Conservation (phyloP, 2,797 vertebrate species). For the Cichlasoma orientale region DNA sequence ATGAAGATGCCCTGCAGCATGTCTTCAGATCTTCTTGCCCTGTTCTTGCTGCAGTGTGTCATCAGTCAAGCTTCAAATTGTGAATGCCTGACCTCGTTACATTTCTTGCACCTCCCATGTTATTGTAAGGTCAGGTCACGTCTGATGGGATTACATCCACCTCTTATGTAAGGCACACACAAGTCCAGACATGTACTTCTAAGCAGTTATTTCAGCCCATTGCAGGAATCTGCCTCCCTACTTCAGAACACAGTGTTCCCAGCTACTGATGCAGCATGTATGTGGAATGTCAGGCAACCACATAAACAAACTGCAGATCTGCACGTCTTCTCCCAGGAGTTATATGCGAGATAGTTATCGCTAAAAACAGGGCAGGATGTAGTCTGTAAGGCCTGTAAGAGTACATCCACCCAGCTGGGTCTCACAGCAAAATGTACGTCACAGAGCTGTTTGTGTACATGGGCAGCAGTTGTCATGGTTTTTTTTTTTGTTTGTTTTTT, state of each 20-base stretch:
- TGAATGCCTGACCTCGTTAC: slow-evolving; percentile 20
- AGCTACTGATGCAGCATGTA: slow-evolving; percentile 40
- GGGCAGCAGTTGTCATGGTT: background rate
- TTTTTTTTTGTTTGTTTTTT: background rate
- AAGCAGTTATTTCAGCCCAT: slow-evolving; percentile 11
- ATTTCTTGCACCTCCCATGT: slow-evolving; percentile 19
- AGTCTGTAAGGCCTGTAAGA: background rate
- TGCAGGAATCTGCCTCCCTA: slow-evolving; percentile 9
- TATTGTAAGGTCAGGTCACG: slow-evolving; percentile 36
- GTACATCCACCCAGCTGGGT: background rate
- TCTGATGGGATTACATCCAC: slow-evolving; percentile 39
- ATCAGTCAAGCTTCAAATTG: slow-evolving; percentile 16
- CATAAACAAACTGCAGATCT: slow-evolving; percentile 35
- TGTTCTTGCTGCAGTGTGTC: slow-evolving; percentile 27
- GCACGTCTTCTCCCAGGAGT: background rate
- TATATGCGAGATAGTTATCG: background rate
- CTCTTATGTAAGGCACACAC: slow-evolving; percentile 64
- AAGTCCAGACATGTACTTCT: slow-evolving; percentile 56
- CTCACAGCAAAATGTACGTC: background rate
- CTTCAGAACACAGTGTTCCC: slow-evolving; percentile 59
- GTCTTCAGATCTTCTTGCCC: background rate
- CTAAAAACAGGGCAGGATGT: background rate
- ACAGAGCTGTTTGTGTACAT: background rate
- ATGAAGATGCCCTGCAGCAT: background rate
- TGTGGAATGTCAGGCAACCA: slow-evolving; percentile 29